Percentiles rank a stretch among this genome's conserved stretches.
Evolutionary conservation across 2,113 vertebrate genomes (phyloP).

Genomic region (Panthera tigris): DNA sequence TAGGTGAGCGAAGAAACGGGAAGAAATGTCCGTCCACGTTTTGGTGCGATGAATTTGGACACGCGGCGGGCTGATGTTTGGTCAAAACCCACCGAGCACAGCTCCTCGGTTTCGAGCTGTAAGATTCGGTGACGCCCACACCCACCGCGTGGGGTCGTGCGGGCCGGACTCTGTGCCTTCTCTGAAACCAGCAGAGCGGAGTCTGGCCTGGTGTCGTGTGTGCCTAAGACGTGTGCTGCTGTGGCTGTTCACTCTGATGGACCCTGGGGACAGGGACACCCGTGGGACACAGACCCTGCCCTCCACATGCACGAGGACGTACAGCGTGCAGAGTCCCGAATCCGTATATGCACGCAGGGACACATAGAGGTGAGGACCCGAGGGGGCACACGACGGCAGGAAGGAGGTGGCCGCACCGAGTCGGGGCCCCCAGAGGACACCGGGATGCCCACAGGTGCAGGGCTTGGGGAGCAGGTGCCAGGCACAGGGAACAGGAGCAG

Average conservation of each 20-base stretch:
- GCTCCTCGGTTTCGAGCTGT: background rate
- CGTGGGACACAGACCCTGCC: background rate
- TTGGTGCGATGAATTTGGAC: background rate
- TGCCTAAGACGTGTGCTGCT: accelerated
- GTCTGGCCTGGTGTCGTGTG: background rate
- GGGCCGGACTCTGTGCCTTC: accelerated
- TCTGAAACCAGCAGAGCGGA: background rate
- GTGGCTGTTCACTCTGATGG: background rate
- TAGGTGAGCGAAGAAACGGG: background rate
- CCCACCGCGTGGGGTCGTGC: accelerated
- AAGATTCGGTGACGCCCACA: background rate
- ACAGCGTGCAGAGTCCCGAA: background rate
- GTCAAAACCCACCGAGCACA: background rate
- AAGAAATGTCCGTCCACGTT: background rate
- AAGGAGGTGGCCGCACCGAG: background rate
- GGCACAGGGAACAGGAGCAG: background rate
- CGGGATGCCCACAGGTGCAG: accelerated
- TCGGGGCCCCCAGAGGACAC: background rate
- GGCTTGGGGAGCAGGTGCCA: accelerated
- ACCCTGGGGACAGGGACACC: background rate
- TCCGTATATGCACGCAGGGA: accelerated
- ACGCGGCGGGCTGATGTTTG: accelerated
- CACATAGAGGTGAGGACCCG: background rate
- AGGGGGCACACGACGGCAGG: background rate
- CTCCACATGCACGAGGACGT: background rate